Evolutionary conservation across 2,888 invertebrate genomes (phyloP).

Genomic region (Nebria brevicollis): DNA sequence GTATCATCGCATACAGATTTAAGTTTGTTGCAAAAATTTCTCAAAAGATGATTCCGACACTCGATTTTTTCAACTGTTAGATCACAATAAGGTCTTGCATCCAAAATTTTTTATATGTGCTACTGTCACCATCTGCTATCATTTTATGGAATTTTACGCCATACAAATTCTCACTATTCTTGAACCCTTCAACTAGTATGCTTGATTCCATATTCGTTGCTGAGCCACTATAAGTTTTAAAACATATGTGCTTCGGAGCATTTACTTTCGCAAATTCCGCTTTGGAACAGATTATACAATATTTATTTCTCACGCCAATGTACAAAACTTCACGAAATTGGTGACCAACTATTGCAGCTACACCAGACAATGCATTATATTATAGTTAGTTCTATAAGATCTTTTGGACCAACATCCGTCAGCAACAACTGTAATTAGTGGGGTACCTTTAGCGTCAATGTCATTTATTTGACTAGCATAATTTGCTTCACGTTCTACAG

Average conservation of each 20-base stretch:
- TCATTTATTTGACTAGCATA: neutral
- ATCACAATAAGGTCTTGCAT: too few relatives aligned
- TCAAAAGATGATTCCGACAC: too few relatives aligned
- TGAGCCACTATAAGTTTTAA: slow-evolving; percentile 16
- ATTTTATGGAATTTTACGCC: slow-evolving; percentile 7
- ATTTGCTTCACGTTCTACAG: neutral
- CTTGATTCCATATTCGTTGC: slow-evolving; percentile 26
- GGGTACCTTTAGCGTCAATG: neutral
- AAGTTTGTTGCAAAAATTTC: too few relatives aligned
- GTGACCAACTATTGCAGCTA: slow-evolving; percentile 4
- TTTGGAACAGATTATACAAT: slow-evolving; percentile 15
- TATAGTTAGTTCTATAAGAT: neutral
- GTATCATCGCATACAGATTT: too few relatives aligned
- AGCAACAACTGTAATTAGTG: slow-evolving; percentile 2
- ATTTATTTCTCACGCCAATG: slow-evolving; percentile 21
- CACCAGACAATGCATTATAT: slow-evolving; percentile 4
- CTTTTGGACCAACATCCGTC: slow-evolving; percentile 8
- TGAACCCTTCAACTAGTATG: slow-evolving; percentile 26
- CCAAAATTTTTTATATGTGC: neutral
- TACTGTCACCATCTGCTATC: too few relatives aligned
- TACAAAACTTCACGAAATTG: slow-evolving; percentile 8
- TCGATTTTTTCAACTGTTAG: too few relatives aligned
- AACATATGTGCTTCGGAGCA: slow-evolving; percentile 15
- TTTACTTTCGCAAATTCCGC: neutral
- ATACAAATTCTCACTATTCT: slow-evolving; percentile 7